Percentiles rank a stretch among this genome's conserved stretches.
Evolutionary conservation across 2,888 invertebrate genomes (phyloP).

Genomic region (Limnephilus auricula): DNA sequence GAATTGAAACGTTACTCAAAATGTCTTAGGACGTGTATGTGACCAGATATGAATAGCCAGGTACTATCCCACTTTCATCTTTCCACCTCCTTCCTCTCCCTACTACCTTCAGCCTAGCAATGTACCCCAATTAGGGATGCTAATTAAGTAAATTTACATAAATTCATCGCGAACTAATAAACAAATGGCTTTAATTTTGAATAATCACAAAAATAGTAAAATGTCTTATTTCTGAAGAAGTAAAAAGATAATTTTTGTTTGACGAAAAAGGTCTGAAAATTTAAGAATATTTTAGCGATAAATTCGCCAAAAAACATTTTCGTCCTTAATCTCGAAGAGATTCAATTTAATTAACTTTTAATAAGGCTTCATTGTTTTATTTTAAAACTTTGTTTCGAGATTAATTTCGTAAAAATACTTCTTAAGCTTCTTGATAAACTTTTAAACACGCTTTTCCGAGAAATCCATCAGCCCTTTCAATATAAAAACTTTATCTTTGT

Average conservation of each 20-base stretch:
- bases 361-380: constrained; percentile 44
- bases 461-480: constrained; percentile 49
- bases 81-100: too few relatives aligned
- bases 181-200: neutral
- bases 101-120: too few relatives aligned
- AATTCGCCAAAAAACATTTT: constrained; percentile 26
- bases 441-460: constrained; percentile 36
- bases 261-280: neutral
- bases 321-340: constrained; percentile 39
- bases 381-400: constrained; percentile 47
- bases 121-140: too few relatives aligned
- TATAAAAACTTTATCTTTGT: constrained; percentile 52
- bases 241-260: neutral
- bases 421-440: constrained; percentile 44
- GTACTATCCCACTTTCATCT: too few relatives aligned
- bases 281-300: constrained; percentile 7
- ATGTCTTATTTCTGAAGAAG: neutral
- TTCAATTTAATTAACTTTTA: constrained; percentile 45
- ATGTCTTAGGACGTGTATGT: too few relatives aligned
- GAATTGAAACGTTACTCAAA: too few relatives aligned
- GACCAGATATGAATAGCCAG: too few relatives aligned
- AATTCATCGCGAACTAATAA: too few relatives aligned
- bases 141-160: too few relatives aligned
- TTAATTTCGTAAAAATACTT: constrained; percentile 49
- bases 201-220: neutral